Conservation (phyloP, 2,888 invertebrate species). For the Selenia dentaria region DNA sequence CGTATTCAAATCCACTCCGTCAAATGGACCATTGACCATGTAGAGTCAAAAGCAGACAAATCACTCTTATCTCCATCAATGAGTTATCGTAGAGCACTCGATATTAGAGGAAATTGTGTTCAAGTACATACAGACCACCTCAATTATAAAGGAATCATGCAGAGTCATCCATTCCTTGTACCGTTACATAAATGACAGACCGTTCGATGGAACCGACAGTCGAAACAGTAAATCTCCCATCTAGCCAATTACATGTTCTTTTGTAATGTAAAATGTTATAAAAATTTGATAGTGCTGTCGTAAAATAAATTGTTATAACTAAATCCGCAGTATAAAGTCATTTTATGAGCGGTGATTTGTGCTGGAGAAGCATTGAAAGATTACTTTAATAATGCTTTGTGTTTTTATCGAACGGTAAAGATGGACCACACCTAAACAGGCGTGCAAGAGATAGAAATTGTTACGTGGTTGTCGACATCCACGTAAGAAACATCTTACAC, state of each 20-base stretch:
- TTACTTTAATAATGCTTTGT: background rate
- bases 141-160: constrained; percentile 75
- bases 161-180: constrained; percentile 73
- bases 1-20: background rate
- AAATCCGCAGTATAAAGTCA: constrained; percentile 7
- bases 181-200: constrained; percentile 73
- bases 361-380: background rate
- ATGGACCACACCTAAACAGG: too few relatives aligned
- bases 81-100: constrained; percentile 2
- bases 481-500: too few relatives aligned
- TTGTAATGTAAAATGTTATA: constrained; percentile 20
- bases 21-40: too few relatives aligned
- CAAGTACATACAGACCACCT: constrained; percentile 46
- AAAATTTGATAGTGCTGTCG: constrained; percentile 12
- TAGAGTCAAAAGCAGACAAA: background rate
- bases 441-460: too few relatives aligned
- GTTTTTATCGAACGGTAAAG: background rate
- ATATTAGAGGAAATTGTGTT: constrained; percentile 8
- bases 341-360: constrained; percentile 2
- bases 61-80: constrained; percentile 15
- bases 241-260: constrained; percentile 17
- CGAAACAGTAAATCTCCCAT: constrained; percentile 18
- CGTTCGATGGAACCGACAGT: constrained; percentile 22
- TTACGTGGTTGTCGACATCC: too few relatives aligned
- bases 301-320: constrained; percentile 15